Conservation (phyloP, 2,113 vertebrate genomes). For the Lanius collurio region DNA sequence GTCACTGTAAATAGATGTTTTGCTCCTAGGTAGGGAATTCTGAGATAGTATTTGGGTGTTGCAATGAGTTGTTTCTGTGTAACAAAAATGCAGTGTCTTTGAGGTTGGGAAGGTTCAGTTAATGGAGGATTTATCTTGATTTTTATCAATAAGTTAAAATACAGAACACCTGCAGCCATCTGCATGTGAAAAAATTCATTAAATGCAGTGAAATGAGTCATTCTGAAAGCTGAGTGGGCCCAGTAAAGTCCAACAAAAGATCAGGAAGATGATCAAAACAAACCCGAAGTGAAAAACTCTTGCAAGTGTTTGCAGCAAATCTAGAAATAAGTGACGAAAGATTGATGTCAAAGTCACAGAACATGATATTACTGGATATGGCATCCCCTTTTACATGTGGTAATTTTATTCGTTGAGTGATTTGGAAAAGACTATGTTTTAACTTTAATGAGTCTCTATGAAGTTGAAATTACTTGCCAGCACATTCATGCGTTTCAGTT, state of each 20-base stretch:
- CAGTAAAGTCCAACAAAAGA: not conserved
- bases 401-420: not conserved
- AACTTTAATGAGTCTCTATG: slow-evolving; percentile 31
- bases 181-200: not conserved
- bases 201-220: not conserved
- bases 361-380: not conserved
- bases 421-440: slow-evolving; percentile 13
- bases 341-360: not conserved
- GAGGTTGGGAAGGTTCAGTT: not conserved
- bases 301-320: not conserved
- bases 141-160: not conserved
- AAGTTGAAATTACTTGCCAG: slow-evolving; percentile 45
- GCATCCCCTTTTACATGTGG: not conserved
- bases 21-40: not conserved
- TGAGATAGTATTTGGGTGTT: not conserved
- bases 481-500: slow-evolving; percentile 37
- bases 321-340: not conserved
- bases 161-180: not conserved
- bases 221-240: not conserved
- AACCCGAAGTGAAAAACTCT: not conserved
- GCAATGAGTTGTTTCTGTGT: not conserved
- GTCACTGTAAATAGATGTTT: not conserved
- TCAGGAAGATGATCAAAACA: not conserved
- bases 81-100: not conserved
- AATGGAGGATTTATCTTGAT: not conserved